Percentiles rank a stretch among this genome's conserved stretches.
These are phyloP conservation scores for Pantherophis guttatus DNA, from an alignment of 2,113 vertebrate species.

Conservation along the genomic window DNA sequence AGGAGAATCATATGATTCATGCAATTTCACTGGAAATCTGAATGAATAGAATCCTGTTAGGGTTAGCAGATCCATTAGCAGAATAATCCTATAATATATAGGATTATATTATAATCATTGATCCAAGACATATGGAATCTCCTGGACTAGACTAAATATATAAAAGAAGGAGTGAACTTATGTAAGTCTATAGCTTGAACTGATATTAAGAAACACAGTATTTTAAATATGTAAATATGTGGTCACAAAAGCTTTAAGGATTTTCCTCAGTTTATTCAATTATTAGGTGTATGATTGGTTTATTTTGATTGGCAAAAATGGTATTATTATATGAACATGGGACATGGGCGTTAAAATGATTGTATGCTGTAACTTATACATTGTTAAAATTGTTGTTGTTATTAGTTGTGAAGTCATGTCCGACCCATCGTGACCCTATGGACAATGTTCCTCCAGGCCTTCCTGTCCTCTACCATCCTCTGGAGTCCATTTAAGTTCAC, in stretches of 20 bases:
- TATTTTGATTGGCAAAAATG: not conserved
- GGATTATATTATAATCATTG: not conserved
- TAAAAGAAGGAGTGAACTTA: not conserved
- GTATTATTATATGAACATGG: not conserved
- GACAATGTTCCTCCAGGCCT: too few species aligned
- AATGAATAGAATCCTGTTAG: not conserved
- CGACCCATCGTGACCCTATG: too few species aligned
- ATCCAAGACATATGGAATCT: not conserved
- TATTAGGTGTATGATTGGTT: not conserved
- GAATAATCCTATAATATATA: not conserved
- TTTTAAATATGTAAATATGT: not conserved
- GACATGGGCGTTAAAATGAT: not conserved
- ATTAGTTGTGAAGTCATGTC: too few species aligned
- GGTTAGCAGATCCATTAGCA: not conserved
- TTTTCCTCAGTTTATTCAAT: not conserved
- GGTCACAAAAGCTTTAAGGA: not conserved
- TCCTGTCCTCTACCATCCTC: too few species aligned
- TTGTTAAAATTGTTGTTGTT: too few species aligned
- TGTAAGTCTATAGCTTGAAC: not conserved
- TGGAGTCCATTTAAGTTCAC: too few species aligned
- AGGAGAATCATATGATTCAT: not conserved
- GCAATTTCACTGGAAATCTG: not conserved
- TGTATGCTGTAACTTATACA: not conserved
- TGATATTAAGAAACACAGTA: not conserved
- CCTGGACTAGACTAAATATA: not conserved